Evolutionary conservation across 2,888 invertebrate genomes (phyloP).

Genomic region (Tigriopus californicus): DNA sequence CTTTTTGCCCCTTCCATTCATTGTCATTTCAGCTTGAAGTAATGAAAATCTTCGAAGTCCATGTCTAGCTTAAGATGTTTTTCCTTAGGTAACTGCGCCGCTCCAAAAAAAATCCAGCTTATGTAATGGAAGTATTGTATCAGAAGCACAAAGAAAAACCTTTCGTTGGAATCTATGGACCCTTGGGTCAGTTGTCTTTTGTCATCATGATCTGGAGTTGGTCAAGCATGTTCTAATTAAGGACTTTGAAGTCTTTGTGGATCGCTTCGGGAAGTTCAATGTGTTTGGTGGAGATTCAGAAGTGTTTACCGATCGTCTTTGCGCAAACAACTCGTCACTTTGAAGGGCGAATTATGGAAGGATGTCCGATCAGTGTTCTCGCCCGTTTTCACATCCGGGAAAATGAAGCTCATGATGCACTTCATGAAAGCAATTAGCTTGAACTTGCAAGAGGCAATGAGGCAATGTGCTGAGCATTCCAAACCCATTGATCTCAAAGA

Average conservation of each 20-base stretch:
- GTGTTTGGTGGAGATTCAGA: neutral
- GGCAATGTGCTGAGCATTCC: neutral
- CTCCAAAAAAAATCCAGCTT: no score
- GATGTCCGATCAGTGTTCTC: slow-evolving; percentile 3
- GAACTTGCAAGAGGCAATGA: neutral
- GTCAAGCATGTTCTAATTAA: neutral
- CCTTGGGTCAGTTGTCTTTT: neutral
- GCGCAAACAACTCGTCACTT: neutral
- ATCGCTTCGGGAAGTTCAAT: neutral
- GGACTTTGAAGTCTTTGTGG: neutral
- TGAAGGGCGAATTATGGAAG: slow-evolving; percentile 3
- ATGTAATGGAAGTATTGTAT: no score
- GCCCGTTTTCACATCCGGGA: slow-evolving; percentile 9
- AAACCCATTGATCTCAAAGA: slow-evolving; percentile 2
- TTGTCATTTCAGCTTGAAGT: no score
- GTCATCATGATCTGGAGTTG: neutral
- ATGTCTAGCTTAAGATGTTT: no score
- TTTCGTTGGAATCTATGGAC: neutral
- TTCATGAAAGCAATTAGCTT: neutral
- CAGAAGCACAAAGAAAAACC: no score
- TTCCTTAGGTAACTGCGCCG: no score
- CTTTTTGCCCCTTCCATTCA: no score
- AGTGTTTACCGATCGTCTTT: neutral
- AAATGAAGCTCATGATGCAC: slow-evolving; percentile 6
- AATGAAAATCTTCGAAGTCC: no score